phyloP scores from a whole-genome alignment of 1,140 invertebrate genomes.

The Drosophila carrolli region DNA sequence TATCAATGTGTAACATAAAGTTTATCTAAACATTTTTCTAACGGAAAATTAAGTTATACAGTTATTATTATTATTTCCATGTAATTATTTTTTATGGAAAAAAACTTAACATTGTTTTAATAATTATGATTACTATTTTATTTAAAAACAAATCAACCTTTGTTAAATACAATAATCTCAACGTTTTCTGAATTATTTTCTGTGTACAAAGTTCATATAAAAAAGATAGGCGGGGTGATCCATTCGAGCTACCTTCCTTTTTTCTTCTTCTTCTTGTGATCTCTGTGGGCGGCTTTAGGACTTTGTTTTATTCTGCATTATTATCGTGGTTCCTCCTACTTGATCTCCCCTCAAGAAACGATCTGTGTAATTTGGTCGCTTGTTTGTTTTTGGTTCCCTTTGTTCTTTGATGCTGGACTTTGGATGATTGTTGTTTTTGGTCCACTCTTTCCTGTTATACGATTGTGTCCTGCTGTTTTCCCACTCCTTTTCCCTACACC shows the following conservation, averaged over 20 bases:
- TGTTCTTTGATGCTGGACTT: slow-evolving; percentile 50
- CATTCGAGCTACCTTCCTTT: slow-evolving; percentile 38
- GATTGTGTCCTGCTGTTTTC: slow-evolving; percentile 62
- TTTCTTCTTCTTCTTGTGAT: slow-evolving; percentile 25
- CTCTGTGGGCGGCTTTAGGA: slow-evolving; percentile 56
- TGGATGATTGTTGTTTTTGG: slow-evolving; percentile 24
- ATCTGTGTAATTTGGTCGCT: slow-evolving; percentile 55
- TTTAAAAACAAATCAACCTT: too few species aligned
- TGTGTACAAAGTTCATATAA: slow-evolving; percentile 2
- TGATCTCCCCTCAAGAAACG: slow-evolving; percentile 22
- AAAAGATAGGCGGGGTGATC: slow-evolving; percentile 23
- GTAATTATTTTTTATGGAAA: too few species aligned
- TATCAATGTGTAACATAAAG: too few species aligned
- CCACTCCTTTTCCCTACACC: slow-evolving; percentile 10
- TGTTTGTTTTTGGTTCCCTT: slow-evolving; percentile 47
- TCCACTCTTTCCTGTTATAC: slow-evolving; percentile 61
- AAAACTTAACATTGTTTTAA: too few species aligned
- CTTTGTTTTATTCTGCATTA: slow-evolving; percentile 51
- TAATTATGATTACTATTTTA: too few species aligned
- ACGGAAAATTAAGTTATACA: too few species aligned
- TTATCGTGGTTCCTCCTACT: slow-evolving; percentile 43
- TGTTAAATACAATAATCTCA: too few species aligned
- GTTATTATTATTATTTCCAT: too few species aligned
- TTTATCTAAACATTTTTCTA: too few species aligned
- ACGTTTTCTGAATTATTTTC: background rate